Percentiles rank a stretch among this genome's conserved stretches.
phyloP scores from a whole-genome alignment of 2,888 invertebrate genomes.

The Amphimallon solstitiale region DNA sequence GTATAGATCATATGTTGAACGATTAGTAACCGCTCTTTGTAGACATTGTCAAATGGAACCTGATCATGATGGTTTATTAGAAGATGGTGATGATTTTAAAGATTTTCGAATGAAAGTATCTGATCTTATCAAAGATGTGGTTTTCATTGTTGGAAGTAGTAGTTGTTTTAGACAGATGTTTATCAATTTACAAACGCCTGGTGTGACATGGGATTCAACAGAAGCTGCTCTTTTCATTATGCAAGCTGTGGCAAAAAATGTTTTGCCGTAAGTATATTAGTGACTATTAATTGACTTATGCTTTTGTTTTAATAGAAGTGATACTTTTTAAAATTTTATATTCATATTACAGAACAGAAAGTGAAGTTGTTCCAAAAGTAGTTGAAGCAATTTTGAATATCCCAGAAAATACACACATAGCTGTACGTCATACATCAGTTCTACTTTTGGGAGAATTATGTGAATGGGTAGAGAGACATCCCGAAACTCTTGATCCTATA shows the following conservation, averaged over 20 bases:
- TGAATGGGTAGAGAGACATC: conserved; percentile 94
- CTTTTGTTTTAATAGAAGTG: background rate
- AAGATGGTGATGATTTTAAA: conserved; percentile 85
- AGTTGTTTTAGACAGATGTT: conserved; percentile 94
- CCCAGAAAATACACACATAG: conserved; percentile 82
- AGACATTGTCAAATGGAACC: conserved; percentile 95
- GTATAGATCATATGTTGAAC: conserved; percentile 91
- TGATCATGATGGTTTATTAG: conserved; percentile 88
- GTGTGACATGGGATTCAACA: conserved; percentile 88
- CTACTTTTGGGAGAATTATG: conserved; percentile 88
- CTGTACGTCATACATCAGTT: conserved; percentile 89
- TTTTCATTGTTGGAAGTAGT: conserved; percentile 94
- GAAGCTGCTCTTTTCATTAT: conserved; percentile 96
- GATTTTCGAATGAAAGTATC: conserved; percentile 87
- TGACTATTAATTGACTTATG: background rate
- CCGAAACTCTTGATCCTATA: conserved; percentile 82
- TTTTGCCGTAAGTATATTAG: conserved; percentile 82
- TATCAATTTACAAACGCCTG: conserved; percentile 75
- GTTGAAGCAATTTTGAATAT: conserved; percentile 89
- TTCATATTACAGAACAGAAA: conserved; percentile 77
- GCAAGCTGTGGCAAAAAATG: conserved; percentile 94
- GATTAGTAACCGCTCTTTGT: conserved; percentile 88
- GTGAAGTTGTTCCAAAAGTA: conserved; percentile 92
- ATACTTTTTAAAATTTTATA: background rate
- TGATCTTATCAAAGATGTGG: conserved; percentile 95